Percentiles rank a stretch among this genome's conserved stretches.
phyloP scores from a whole-genome alignment of 2,113 vertebrate genomes.

The Tympanuchus pallidicinctus region DNA sequence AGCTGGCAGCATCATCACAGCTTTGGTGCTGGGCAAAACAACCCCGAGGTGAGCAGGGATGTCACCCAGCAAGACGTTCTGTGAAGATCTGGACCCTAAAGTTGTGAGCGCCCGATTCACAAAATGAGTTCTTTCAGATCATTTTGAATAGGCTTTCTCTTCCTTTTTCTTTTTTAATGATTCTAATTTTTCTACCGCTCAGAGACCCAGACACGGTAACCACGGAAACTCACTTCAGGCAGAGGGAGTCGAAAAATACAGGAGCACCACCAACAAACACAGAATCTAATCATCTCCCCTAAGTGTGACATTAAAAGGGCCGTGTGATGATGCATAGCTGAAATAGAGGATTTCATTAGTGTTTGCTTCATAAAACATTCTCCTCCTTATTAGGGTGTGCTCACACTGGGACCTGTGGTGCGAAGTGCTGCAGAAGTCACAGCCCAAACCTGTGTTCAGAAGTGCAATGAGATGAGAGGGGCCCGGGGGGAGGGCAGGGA shows the following conservation, averaged over 20 bases:
- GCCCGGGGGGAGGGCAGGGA: not conserved
- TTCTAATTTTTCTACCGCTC: slow-evolving; percentile 49
- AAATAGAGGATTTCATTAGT: not conserved
- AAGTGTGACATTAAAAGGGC: not conserved
- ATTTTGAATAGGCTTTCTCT: not conserved
- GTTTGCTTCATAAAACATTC: not conserved
- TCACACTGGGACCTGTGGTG: fast-evolving
- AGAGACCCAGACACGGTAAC: slow-evolving; percentile 56
- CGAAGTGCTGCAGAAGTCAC: not conserved
- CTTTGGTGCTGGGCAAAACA: not conserved
- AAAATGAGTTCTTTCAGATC: not conserved
- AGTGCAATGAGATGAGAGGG: fast-evolving
- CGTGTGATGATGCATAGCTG: not conserved
- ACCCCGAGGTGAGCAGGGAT: not conserved
- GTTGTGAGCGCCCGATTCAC: not conserved
- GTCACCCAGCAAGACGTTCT: not conserved
- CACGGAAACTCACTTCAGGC: slow-evolving; percentile 67
- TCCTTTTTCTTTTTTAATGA: slow-evolving; percentile 6
- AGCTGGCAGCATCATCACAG: not conserved
- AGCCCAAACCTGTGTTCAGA: fast-evolving
- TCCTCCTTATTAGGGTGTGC: not conserved
- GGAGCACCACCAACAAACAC: not conserved
- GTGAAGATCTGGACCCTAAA: not conserved
- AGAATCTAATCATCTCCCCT: slow-evolving; percentile 12
- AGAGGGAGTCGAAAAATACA: slow-evolving; percentile 13